Conservation (phyloP, 1,140 invertebrate species). For the Homalodisca vitripennis region DNA sequence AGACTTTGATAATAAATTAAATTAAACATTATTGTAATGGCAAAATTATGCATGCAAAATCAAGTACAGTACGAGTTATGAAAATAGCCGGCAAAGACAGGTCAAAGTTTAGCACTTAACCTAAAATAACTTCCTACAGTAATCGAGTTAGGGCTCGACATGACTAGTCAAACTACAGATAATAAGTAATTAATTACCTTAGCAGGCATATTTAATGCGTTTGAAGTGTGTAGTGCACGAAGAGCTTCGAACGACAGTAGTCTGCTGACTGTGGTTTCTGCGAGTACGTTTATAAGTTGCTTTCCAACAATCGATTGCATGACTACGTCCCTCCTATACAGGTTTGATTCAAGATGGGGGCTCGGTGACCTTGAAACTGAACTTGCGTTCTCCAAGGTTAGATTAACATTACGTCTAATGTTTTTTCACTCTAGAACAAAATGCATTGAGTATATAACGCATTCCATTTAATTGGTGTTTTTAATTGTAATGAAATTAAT, state of each 20-base stretch:
- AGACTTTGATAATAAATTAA: too few relatives aligned
- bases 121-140: too few relatives aligned
- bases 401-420: background rate
- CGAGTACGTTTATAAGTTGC: constrained; percentile 14
- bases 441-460: too few relatives aligned
- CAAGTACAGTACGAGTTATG: too few relatives aligned
- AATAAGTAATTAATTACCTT: constrained; percentile 22
- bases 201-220: constrained; percentile 29
- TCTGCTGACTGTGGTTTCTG: constrained; percentile 13
- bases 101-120: background rate
- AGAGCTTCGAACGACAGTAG: constrained; percentile 22
- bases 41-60: too few relatives aligned
- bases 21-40: too few relatives aligned
- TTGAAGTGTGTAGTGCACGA: constrained; percentile 18
- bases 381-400: constrained; percentile 1
- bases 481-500: too few relatives aligned
- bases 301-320: constrained; percentile 29
- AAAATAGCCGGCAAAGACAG: too few relatives aligned
- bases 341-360: background rate
- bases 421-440: too few relatives aligned
- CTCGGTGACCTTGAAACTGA: constrained; percentile 13
- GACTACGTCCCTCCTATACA: background rate
- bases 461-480: too few relatives aligned
- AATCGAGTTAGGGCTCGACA: background rate
- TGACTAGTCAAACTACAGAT: background rate